Base-by-base conservation (phyloP, 35 echinoderm and acorn worm species). In the Stichopus chloronotus region DNA sequence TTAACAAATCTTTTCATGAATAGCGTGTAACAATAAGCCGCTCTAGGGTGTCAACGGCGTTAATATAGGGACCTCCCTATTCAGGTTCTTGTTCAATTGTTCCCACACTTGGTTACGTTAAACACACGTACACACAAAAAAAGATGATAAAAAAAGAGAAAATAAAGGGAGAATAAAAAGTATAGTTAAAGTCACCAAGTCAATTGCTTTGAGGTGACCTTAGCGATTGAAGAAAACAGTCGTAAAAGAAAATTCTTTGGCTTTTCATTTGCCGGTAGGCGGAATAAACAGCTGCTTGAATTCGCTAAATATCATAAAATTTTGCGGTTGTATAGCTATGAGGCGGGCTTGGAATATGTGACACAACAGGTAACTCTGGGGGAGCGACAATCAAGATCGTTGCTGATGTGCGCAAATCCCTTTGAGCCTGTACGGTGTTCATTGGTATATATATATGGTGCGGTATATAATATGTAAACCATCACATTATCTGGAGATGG, bases 301-400 rank as follows among this genome's bases (percentile, higher is more conserved):
- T 85, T 85, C 82, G 82, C 82, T 85, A 85, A 85, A 85, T 85
- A 85, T 85, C 82, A 58, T 85, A 85, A 85, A 85, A 85, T 21
- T 17, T 12, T 85, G 82, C 20, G 82, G 82, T 56, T 58, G 11
- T 65, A 74, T 74, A 74, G 30, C 30, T 0, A 43, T 43, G 30
- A 43, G 30, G 30, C 30, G 30, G 30, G 30, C 30, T 43, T 43
- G 30, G 30, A 43, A 43, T 43, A 43, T 43, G 30, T 43, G 30
- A 43, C 30, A 43, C 30, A 43, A 43, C 30, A 43, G 30, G 30
- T 43, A 43, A 43, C 30, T 43, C 30, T 43, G 30, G 30, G 30
- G 30, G 30, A 43, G 30, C 3, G 30, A 43, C 30, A 43, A 43
- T 43, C 30, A 43, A 43, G 30, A 43, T 43, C 30, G 30, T 43